Base-by-base conservation (phyloP, 1,140 invertebrate genomes). In the Meloidogyne exigua region DNA sequence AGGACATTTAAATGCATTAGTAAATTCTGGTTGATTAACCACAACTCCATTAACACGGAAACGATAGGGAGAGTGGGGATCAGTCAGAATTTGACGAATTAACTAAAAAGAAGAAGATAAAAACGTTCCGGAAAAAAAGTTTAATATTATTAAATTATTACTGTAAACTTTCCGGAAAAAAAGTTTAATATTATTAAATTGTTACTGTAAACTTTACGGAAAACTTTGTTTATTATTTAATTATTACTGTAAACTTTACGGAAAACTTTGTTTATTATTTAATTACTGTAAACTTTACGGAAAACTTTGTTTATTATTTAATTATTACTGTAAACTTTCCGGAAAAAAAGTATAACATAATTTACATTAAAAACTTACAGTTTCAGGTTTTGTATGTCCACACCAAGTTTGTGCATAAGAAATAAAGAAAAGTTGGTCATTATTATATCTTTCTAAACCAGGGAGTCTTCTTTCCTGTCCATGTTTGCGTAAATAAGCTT, bases 401-500 rank as follows among this genome's bases (percentile, higher is more conserved):
- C 81, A 82, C 82, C 82, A 82, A 10, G 78, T 82, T 66, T 87
- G 86, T 15, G 85, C 85, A 74, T 83, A 87, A n/a, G 79, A 76
- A n/a, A 88, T 76, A 74, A 86, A 88, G 72, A 88, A 88, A 75
- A 87, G 81, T 69, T 88, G 88, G 39, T 88, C 83, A 76, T 88
- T 88, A 12, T 77, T 83, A 62, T 83, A 76, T 7, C 72, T 75
- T 18, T 80, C 76, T 32, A 86, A 78, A 0, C 88, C 88, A 1
- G 88, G 88, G 1, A 87, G 76, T 26, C 75, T 42, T 65, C 81
- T 83, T 49, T 88, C 87, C 39, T 85, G 81, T 13, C 80, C 86
- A 68, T 84, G 81, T 26, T 80, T 79, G 4, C 75, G 67, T 15
- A 81, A 72, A 80, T 88, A 88, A 21, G 82, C 79, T 11, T 81